Evolutionary conservation across 2,797 vertebrate species (phyloP).

Genomic region (Gymnodraco acuticeps): DNA sequence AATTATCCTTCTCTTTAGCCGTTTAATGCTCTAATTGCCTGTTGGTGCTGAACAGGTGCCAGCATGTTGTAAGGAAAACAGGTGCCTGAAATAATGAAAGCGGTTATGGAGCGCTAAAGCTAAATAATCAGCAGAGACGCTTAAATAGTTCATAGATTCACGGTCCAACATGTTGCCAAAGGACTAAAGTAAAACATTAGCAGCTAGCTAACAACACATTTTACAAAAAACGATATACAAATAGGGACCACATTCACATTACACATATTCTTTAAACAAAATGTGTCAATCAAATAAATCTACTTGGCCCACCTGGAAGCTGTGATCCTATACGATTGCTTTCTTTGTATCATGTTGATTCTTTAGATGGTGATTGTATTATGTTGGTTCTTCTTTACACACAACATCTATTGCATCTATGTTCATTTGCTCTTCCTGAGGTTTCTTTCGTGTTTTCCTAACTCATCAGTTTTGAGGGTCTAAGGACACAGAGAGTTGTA

Average conservation of each 20-base stretch:
- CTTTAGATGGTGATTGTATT: not conserved
- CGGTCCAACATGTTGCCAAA: not conserved
- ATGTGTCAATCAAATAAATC: too few species aligned
- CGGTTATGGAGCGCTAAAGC: not conserved
- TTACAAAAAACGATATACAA: not conserved
- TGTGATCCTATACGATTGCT: not conserved
- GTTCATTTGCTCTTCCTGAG: not conserved
- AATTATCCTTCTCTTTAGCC: conserved; percentile 1
- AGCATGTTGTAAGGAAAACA: too few species aligned
- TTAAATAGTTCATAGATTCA: not conserved
- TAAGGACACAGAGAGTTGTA: not conserved
- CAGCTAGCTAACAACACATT: not conserved
- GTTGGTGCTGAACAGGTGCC: not conserved
- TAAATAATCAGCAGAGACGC: not conserved
- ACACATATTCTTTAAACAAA: too few species aligned
- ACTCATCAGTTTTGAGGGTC: not conserved
- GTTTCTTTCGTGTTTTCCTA: too few species aligned
- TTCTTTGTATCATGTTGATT: not conserved
- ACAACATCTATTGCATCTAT: not conserved
- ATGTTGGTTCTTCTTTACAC: not conserved
- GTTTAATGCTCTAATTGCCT: not conserved
- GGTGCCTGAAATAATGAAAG: too few species aligned
- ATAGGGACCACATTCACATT: too few species aligned
- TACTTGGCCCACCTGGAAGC: too few species aligned
- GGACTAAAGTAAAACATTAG: not conserved